Base-by-base conservation (phyloP, 2,113 vertebrate genomes). In the Hiodon tergisus region DNA sequence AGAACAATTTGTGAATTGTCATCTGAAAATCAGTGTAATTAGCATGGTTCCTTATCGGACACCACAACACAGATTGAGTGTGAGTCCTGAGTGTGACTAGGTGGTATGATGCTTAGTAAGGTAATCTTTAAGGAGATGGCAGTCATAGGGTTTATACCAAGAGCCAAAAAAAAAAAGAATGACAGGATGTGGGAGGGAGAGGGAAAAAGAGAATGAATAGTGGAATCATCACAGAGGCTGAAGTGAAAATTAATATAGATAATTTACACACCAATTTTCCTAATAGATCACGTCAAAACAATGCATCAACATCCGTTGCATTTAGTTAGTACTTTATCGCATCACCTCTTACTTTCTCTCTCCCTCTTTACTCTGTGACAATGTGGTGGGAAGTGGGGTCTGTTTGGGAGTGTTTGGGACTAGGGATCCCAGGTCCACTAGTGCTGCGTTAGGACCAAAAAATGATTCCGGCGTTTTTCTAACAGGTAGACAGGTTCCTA, bases 391-490 rank as follows among this genome's bases (percentile, higher is more conserved):
- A 53, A 72, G 68, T 31, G 83, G 65, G 11, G 60, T 75, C 8
- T 71, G 80, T 77, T 78, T 77, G 62, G 86, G 81, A 79, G 63
- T 82, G 81, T 69, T 85, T 73, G 69, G 85, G 86, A 94, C 89
- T 50, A 95, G 85, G 0, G 92, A 87, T 81, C 95, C 93, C 84
- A 93, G 78, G 81, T 95, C 91, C 2, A 94, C 92, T 0, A 95
- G 87, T 6, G 91, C 89, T 0, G 92, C 91, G 0, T 89, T 93
- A 3, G 87, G 91, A 1, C 93, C 93, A 83, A 94, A 83, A 82
- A 95, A 95, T 0, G 87, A 91, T 69, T 89, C 88, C 0, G 94
- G 88, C 1, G 86, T 94, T 85, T 87, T 93, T 52, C 85, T 79
- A 0, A 63, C 80, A 2, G 86, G 82, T 0, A 84, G 82, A 0